Conservation (phyloP, 2,888 invertebrate species). For the Nephrotoma guestfalica region DNA sequence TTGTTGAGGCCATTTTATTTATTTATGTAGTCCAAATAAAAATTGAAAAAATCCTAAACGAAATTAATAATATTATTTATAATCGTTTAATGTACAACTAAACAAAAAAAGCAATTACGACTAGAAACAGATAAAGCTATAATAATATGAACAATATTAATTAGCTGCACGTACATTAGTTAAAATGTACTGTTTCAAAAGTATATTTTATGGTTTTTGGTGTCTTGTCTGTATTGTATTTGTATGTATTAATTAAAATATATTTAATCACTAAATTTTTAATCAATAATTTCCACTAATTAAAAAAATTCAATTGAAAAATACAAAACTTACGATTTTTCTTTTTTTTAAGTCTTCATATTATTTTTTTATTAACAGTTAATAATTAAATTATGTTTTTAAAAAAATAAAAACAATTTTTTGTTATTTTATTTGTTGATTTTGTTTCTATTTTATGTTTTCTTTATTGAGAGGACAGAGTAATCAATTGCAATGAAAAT, state of each 20-base stretch:
- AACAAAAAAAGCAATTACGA: neutral
- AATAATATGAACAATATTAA: neutral
- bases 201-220: neutral
- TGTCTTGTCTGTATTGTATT: neutral
- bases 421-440: neutral
- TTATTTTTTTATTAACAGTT: neutral
- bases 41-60: neutral
- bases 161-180: neutral
- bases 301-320: neutral
- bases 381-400: neutral
- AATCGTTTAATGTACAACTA: neutral
- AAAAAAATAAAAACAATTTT: neutral
- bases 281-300: neutral
- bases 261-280: neutral
- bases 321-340: neutral
- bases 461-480: neutral
- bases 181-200: neutral
- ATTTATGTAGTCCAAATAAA: neutral
- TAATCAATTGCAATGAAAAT: neutral
- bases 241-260: neutral
- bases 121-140: neutral
- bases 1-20: neutral
- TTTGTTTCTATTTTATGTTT: neutral
- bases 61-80: neutral
- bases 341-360: neutral